Evolutionary conservation across 2,113 vertebrate genomes (phyloP).

Genomic region (Parotia lawesii): DNA sequence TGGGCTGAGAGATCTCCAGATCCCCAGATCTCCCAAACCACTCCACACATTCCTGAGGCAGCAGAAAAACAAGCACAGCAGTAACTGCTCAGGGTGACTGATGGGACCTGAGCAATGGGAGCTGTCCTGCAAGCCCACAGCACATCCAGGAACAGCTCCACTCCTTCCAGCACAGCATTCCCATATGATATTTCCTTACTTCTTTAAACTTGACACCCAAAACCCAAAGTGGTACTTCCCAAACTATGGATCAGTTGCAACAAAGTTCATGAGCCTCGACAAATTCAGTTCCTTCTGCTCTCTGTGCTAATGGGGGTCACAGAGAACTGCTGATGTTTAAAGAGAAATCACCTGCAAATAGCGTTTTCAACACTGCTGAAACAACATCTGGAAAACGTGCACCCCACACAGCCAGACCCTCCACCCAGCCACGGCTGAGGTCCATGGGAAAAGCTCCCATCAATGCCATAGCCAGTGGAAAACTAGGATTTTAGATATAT

Average conservation of each 20-base stretch:
- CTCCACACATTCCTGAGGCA: not conserved
- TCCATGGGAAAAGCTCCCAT: not conserved
- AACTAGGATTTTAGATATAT: not conserved
- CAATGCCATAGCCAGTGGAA: not conserved
- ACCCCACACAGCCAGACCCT: not conserved
- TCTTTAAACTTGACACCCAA: not conserved
- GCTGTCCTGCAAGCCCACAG: not conserved
- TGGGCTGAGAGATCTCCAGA: not conserved
- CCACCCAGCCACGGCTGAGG: not conserved
- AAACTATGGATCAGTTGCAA: not conserved
- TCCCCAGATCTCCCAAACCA: not conserved
- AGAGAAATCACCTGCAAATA: not conserved
- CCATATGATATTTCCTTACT: not conserved
- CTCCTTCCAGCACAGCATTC: not conserved
- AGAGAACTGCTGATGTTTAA: not conserved
- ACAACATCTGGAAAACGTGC: not conserved
- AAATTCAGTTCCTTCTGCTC: not conserved
- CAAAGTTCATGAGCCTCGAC: rapidly evolving
- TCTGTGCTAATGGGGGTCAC: not conserved
- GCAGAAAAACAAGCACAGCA: not conserved
- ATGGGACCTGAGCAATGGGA: not conserved
- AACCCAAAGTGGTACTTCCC: not conserved
- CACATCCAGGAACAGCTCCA: not conserved
- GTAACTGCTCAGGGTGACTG: not conserved
- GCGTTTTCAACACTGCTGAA: not conserved